Conservation (phyloP, 2,797 vertebrate species). For the Mormyrus proboscirostris region DNA sequence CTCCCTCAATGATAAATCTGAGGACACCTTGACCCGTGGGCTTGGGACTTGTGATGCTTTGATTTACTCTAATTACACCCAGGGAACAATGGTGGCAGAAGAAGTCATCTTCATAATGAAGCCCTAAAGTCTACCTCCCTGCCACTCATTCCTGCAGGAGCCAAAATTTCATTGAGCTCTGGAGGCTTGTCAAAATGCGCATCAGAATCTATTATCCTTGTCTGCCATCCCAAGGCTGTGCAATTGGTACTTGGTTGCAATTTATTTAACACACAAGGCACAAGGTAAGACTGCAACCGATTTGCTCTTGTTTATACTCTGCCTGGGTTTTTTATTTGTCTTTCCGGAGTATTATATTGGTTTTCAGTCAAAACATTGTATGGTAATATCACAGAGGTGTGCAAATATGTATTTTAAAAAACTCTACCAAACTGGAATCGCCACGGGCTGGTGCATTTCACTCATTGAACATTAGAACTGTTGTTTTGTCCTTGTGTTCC, state of each 20-base stretch:
- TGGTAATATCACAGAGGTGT: not conserved
- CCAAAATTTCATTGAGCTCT: slow-evolving; percentile 16
- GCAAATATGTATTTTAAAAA: not conserved
- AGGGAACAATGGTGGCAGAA: not conserved
- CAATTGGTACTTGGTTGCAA: slow-evolving; percentile 27
- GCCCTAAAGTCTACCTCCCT: slow-evolving; percentile 9
- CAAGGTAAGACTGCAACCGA: not conserved
- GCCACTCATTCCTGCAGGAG: slow-evolving; percentile 11
- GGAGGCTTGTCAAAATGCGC: slow-evolving; percentile 28
- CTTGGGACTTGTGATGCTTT: not conserved
- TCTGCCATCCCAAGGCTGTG: slow-evolving; percentile 23
- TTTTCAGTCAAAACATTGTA: not conserved
- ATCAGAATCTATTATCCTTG: slow-evolving; percentile 23
- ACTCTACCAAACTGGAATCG: not conserved
- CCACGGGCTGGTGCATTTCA: slow-evolving; percentile 32
- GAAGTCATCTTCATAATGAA: slow-evolving; percentile 20
- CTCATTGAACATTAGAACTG: slow-evolving; percentile 19
- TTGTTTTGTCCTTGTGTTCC: slow-evolving; percentile 35
- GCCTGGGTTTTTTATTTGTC: not conserved
- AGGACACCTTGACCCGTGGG: not conserved
- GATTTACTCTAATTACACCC: slow-evolving; percentile 11
- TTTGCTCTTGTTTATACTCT: slow-evolving; percentile 8
- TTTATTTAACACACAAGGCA: slow-evolving; percentile 21
- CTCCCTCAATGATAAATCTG: not conserved
- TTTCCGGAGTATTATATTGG: not conserved